Base-by-base conservation (phyloP, 2,888 invertebrate species). In the Anoplius nigerrimus region DNA sequence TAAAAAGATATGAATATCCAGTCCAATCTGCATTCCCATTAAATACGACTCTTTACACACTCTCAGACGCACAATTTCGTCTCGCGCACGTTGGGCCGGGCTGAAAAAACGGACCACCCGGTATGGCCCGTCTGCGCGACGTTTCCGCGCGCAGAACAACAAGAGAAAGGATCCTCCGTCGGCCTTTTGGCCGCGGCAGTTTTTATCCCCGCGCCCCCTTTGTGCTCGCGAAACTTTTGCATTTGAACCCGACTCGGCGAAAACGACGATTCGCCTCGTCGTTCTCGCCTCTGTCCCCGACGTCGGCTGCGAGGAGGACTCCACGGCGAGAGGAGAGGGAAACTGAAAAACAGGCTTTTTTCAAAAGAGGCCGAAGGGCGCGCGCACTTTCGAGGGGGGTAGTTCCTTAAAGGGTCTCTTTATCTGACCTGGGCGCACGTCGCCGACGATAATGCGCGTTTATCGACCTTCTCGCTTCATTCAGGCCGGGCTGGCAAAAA, bases 151-250 rank as follows among this genome's bases (percentile, higher is more conserved):
- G 56, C n/a, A n/a, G n/a, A n/a, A 27, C 69, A 64, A 61, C 59
- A 63, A 71, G 71, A 79, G 72, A 34, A 34, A 34, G 34, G 75
- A 82, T 72, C 75, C 80, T 79, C 71, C 77, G 69, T 68, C 71
- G 72, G 69, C 71, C 59, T 70, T 71, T 72, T 68, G 65, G 48
- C 71, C 69, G 63, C 51, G n/a, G 58, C 66, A 62, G 67, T 74
- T 77, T 71, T 78, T 80, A 67, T 74, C 65, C 57, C 66, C 66
- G 71, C 61, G 74, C 69, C 79, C n/a, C 75, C 70, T 82, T 81
- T 81, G 79, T 75, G 71, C 78, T 83, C 77, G 83, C 82, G 80
- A 81, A 84, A 84, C 81, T 81, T 83, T 84, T 80, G 81, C 85
- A 81, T 82, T 76, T 75, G 64, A 78, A 75, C 71, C 65, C 46